Evolutionary conservation across 2,888 invertebrate species (phyloP).

Genomic region (Ornithoptera alexandrae): DNA sequence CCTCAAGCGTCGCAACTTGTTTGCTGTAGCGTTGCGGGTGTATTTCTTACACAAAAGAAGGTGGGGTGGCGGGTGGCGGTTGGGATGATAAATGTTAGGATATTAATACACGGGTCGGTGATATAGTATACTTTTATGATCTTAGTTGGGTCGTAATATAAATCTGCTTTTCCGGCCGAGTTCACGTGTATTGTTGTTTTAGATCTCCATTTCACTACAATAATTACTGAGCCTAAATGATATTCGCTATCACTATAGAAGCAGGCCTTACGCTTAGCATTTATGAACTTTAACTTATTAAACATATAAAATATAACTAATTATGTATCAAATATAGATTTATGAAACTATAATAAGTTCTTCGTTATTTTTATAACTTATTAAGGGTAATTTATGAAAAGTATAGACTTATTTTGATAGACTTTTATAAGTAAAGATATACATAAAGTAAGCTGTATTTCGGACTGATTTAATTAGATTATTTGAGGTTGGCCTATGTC

Average conservation of each 20-base stretch:
- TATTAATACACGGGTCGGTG: conserved; percentile 72
- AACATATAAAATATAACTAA: no score
- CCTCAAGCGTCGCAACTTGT: conserved; percentile 74
- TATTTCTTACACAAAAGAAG: conserved; percentile 78
- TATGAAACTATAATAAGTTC: no score
- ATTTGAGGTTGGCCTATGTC: no score
- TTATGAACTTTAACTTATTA: not conserved
- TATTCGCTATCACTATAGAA: conserved; percentile 20
- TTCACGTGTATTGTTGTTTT: conserved; percentile 52
- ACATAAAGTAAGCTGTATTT: no score
- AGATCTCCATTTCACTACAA: conserved; percentile 47
- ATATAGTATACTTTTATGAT: conserved; percentile 78
- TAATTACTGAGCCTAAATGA: conserved; percentile 17
- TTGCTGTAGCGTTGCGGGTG: conserved; percentile 65
- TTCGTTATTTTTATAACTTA: no score
- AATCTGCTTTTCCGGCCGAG: conserved; percentile 71
- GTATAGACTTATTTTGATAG: no score
- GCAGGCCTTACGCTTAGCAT: conserved; percentile 11
- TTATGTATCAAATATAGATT: no score
- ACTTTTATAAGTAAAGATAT: no score
- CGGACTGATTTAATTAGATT: no score
- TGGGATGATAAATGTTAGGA: conserved; percentile 75
- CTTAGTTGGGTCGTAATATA: conserved; percentile 77
- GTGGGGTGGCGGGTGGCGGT: conserved; percentile 47
- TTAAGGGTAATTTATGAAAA: no score